phyloP scores from a whole-genome alignment of 2,113 vertebrate genomes.

The Aphelocoma coerulescens region DNA sequence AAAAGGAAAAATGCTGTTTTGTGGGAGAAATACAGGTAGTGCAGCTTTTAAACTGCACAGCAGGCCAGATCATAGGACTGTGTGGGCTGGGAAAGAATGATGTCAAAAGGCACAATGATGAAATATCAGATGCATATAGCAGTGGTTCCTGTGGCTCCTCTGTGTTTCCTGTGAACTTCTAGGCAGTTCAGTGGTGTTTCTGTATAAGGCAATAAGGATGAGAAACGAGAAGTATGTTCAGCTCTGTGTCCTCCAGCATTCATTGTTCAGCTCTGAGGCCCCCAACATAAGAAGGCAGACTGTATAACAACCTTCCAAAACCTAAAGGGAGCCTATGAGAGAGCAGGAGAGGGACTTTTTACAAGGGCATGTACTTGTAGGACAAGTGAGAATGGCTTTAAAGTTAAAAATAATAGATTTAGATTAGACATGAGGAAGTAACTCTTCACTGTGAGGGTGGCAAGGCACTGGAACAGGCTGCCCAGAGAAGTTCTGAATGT shows the following conservation, averaged over 20 bases:
- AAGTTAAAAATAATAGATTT: background rate
- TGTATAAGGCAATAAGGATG: background rate
- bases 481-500: background rate
- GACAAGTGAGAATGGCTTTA: background rate
- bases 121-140: background rate
- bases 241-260: background rate
- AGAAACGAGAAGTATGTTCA: background rate
- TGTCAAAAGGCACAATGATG: background rate
- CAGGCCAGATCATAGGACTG: background rate
- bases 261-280: background rate
- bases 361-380: background rate
- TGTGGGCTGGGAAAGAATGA: background rate
- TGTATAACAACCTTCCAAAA: background rate
- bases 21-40: background rate
- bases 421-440: background rate
- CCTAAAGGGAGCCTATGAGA: background rate
- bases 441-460: background rate
- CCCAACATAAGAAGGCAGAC: background rate
- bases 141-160: background rate
- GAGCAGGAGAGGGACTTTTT: background rate
- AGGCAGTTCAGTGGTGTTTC: background rate
- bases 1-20: background rate
- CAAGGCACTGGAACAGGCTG: background rate
- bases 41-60: background rate
- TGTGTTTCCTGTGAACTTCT: background rate